phyloP scores from a whole-genome alignment of 2,888 invertebrate genomes.

The Drosophila macrospina region DNA sequence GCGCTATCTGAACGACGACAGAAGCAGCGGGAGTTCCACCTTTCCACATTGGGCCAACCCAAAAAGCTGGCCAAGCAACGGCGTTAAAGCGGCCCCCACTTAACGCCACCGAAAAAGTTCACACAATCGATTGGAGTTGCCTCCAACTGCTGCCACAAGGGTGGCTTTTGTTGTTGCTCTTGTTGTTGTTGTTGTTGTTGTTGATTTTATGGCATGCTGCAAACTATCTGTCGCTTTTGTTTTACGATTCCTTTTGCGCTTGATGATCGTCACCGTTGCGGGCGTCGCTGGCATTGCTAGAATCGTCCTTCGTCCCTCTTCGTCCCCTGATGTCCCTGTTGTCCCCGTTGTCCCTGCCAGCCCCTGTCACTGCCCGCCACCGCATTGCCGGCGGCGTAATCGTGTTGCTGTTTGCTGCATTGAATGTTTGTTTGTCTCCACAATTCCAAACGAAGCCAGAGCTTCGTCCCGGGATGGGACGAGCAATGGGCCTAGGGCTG shows the following conservation, averaged over 20 bases:
- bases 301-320: conserved; percentile 4
- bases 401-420: conserved; percentile 77
- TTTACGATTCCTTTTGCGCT: conserved; percentile 79
- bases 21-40: conserved; percentile 37
- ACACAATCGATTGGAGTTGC: conserved; percentile 75
- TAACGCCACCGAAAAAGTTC: conserved; percentile 63
- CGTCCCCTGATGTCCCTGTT: not conserved
- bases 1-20: conserved; percentile 62
- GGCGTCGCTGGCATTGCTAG: conserved; percentile 38
- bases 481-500: conserved; percentile 16
- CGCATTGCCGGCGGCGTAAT: conserved; percentile 67
- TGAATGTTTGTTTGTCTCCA: conserved; percentile 74
- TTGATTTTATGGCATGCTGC: conserved; percentile 68
- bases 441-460: conserved; percentile 47
- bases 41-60: conserved; percentile 10
- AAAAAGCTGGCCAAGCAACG: conserved; percentile 12
- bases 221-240: conserved; percentile 80
- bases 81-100: conserved; percentile 52
- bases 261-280: conserved; percentile 71
- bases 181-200: conserved; percentile 32
- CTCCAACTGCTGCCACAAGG: conserved; percentile 51
- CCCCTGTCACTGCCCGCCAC: conserved; percentile 2
- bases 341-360: conserved; percentile 1
- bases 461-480: conserved; percentile 3
- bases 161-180: conserved; percentile 20